Percentiles rank a stretch among this genome's conserved stretches.
phyloP scores from a whole-genome alignment of 2,888 invertebrate genomes.

The Amiota minor region DNA sequence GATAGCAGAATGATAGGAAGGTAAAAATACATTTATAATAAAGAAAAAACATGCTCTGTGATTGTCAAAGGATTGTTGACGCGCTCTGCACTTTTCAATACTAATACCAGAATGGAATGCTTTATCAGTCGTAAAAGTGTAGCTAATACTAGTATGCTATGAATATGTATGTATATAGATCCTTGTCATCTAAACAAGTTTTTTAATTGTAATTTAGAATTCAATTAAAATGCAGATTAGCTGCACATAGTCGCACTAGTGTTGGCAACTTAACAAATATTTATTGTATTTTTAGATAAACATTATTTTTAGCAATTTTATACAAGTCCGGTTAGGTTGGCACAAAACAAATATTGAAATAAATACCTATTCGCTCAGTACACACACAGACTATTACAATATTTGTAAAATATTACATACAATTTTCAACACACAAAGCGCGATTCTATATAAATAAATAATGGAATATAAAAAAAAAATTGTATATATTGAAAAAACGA shows the following conservation, averaged over 20 bases:
- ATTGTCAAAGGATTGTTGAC: conserved; percentile 62
- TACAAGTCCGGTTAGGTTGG: background rate
- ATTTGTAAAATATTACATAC: background rate
- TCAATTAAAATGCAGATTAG: conserved; percentile 67
- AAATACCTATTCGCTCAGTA: background rate
- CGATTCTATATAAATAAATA: conserved; percentile 12
- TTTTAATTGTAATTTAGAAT: conserved; percentile 58
- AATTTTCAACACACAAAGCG: background rate
- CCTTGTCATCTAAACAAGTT: background rate
- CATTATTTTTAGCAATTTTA: conserved; percentile 25
- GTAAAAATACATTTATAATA: too few relatives aligned
- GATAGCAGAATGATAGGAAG: background rate
- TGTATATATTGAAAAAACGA: background rate
- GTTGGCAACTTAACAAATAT: background rate
- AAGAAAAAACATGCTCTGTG: conserved; percentile 42
- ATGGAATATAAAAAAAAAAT: conserved; percentile 4
- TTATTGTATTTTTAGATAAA: background rate
- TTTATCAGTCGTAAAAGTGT: too few relatives aligned
- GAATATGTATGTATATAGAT: too few relatives aligned
- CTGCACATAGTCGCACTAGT: conserved; percentile 45
- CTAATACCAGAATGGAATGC: too few relatives aligned
- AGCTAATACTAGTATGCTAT: conserved; percentile 45
- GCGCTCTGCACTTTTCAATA: too few relatives aligned
- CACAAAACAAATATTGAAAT: conserved; percentile 10
- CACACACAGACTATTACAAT: background rate